Evolutionary conservation across 2,888 invertebrate species (phyloP).

Genomic region (Synanthedon andrenaeformis): DNA sequence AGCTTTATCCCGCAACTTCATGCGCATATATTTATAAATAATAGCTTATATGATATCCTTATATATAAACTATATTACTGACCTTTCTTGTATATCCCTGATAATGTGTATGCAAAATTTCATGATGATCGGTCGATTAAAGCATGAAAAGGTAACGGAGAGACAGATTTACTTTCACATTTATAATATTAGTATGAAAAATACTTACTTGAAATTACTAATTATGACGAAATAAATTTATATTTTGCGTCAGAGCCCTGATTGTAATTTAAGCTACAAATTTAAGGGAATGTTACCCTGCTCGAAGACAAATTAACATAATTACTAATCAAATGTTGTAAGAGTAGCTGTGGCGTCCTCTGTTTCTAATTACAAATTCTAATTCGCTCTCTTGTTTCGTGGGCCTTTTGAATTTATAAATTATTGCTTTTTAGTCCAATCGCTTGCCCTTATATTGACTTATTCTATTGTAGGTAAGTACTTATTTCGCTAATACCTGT

Average conservation of each 20-base stretch:
- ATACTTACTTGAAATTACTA: no score
- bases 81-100: no score
- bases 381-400: slow-evolving; percentile 66
- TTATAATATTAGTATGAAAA: no score
- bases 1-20: no score
- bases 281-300: slow-evolving; percentile 66
- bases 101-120: no score
- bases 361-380: slow-evolving; percentile 67
- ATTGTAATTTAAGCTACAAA: slow-evolving; percentile 67
- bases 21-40: no score
- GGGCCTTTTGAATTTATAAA: slow-evolving; percentile 67
- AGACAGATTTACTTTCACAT: no score
- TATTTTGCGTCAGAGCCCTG: slow-evolving; percentile 33
- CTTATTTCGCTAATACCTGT: slow-evolving; percentile 4
- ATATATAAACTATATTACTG: no score
- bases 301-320: slow-evolving; percentile 68
- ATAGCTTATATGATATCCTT: no score
- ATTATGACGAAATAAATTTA: slow-evolving; percentile 10
- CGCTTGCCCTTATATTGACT: not conserved
- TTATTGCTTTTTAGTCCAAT: slow-evolving; percentile 49
- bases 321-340: slow-evolving; percentile 69
- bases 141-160: no score
- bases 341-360: slow-evolving; percentile 51
- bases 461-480: slow-evolving; percentile 1
- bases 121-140: no score